These are phyloP conservation scores for Cherax quadricarinatus DNA, from an alignment of 1,140 invertebrate genomes.

Conservation along the genomic window DNA sequence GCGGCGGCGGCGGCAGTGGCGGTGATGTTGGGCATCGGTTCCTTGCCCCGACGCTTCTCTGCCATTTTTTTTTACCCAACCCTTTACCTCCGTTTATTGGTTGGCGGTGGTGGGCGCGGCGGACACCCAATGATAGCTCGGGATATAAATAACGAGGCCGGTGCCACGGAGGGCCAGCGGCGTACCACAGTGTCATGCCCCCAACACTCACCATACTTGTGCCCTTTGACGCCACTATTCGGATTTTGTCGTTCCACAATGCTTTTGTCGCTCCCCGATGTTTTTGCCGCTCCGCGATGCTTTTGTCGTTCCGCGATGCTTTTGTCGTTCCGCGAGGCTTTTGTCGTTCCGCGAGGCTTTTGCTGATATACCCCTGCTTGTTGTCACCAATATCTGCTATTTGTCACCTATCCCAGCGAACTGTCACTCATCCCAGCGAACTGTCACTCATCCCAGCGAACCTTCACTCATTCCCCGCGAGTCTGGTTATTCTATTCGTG, in stretches of 20 bases:
- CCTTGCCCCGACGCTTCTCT: neutral
- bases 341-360: no score
- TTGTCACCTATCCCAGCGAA: no score
- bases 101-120: constrained; percentile 54
- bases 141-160: constrained; percentile 67
- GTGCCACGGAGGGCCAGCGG: constrained; percentile 54
- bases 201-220: constrained; percentile 21
- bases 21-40: neutral
- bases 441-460: no score
- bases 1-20: constrained; percentile 10
- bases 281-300: no score
- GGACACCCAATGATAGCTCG: constrained; percentile 59
- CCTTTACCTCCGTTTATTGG: constrained; percentile 62
- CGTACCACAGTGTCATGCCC: constrained; percentile 64
- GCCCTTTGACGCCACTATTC: constrained; percentile 21
- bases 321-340: no score
- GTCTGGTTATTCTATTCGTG: no score
- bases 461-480: no score
- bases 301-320: no score
- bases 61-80: constrained; percentile 59
- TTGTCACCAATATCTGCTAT: no score
- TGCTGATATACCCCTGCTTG: no score
- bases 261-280: no score
- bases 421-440: no score
- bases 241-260: neutral